Base-by-base conservation (phyloP, 1,140 invertebrate genomes). In the Drosophila ironensis region DNA sequence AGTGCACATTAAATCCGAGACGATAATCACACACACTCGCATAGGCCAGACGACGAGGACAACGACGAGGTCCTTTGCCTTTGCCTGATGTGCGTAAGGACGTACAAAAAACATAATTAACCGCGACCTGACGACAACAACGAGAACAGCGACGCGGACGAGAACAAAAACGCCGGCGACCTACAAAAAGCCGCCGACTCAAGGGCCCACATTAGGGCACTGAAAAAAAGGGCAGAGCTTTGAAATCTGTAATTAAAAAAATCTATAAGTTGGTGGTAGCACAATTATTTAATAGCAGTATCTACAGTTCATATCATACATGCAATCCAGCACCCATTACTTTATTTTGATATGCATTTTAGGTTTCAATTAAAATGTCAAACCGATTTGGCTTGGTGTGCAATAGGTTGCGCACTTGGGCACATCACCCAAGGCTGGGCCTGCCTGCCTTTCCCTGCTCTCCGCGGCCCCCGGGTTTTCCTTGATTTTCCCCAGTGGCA, bases 91-190 rank as follows among this genome's bases (percentile, higher is more conserved):
- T 80, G 60, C 71, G 74, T 14, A 44, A 33, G 57, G 52, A 78
- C 66, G 80, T 56, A 80, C 81, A 86, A 87, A 86, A 78, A 75
- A 72, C 80, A 80, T 86, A 86, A 86, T 86, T 86, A 86, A 87
- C 80, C 80, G 75, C 80, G 61, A 87, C 68, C 80, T 63, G 68
- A 28, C 61, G 38, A 69, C 37, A 16, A 54, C 50, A 22, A 45
- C 63, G 66, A 51, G 50, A 67, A 16, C 28, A 33, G 16, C 20
- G 30, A 16, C 35, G 37, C 37, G 56, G 3, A 54, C 25, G 25
- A 33, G 30, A 33, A 33, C n/a, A 12, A 12, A 12, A 33, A 30
- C 11, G 56, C 19, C 11, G 53, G 19, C 59, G 59, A 63, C 60
- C 41, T 48, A 64, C 60, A 64, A 64, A 61, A 63, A 40, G 60